Evolutionary conservation across 1,140 invertebrate species (phyloP), one percentile per base, ranked within the genome.

Genomic region (Drosophila ercepeae): DNA sequence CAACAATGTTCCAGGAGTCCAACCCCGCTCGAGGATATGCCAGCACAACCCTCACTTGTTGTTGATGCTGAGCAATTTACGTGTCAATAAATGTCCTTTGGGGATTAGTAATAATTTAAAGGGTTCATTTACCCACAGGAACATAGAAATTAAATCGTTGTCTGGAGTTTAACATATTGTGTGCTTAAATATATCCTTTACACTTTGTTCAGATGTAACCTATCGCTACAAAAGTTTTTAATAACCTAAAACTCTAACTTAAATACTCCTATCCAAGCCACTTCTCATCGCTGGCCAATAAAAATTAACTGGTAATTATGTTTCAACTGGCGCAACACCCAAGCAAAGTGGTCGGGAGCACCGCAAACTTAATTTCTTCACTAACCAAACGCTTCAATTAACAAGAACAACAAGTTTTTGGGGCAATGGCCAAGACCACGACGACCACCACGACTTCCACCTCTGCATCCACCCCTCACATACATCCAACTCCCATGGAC

Each of bases 241-340:
- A 16, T 2, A 3, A 32, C 9, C 29, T 8, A 8, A 8, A 11
- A 29, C 27, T 32, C 29, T 5, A 39, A 39, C 36, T 39, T 16
- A 25, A n/a, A 36, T 19, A 14, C 27, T 11, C 13, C 9, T 49
- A 58, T 23, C 29, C 19, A n/a, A 63, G 60, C 46, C 57, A 27
- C 57, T 25, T 49, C 39, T 27, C 23, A 41, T 39, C 9, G 60
- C 60, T 48, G 60, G 57, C 61, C 61, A 64, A 74, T 74, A 77
- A 77, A 82, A 82, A 74, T 77, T 69, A 82, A 82, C 74, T 82
- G 50, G 69, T 82, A 82, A 82, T 82, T 82, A 82, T 82, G 78
- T 77, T 82, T 82, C 63, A 58, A 34, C 60, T 16, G 53, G 45
- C 52, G 2, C 60, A 45, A 42, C 25, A 18, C 25, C 36, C 49